Percentiles rank a stretch among this genome's conserved stretches.
These are phyloP conservation scores for Cossypha heuglini DNA, from an alignment of 2,797 vertebrate species.

Conservation along the genomic window DNA sequence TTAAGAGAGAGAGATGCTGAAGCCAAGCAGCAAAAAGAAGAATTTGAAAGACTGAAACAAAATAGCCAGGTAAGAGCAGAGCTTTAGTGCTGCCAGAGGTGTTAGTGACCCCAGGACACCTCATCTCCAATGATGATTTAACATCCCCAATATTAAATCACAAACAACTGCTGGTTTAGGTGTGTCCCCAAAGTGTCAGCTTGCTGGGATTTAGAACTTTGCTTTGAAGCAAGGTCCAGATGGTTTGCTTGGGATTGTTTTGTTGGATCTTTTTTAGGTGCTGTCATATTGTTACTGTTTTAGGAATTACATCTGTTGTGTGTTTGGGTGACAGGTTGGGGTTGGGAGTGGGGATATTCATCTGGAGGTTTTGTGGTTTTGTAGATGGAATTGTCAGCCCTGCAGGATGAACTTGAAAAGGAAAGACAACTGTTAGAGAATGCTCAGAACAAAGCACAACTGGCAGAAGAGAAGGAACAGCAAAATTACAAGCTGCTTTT, in stretches of 20 bases:
- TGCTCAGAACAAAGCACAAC: conserved; percentile 71
- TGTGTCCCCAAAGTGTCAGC: background rate
- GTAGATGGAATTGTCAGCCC: conserved; percentile 79
- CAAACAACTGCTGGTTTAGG: background rate
- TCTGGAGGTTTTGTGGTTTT: background rate
- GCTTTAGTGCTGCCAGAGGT: background rate
- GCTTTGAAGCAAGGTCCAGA: background rate
- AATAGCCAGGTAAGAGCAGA: conserved; percentile 74
- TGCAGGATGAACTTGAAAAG: conserved; percentile 80
- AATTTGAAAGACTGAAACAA: conserved; percentile 71
- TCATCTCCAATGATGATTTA: rapidly evolving
- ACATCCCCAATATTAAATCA: rapidly evolving
- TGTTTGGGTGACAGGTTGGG: background rate
- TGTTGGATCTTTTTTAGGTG: background rate
- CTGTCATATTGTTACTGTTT: background rate
- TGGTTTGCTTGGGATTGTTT: background rate
- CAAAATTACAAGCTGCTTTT: conserved; percentile 73
- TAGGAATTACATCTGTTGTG: background rate
- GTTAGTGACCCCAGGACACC: background rate
- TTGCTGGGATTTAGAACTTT: background rate
- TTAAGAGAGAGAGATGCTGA: conserved; percentile 74
- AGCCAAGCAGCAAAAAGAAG: conserved; percentile 76
- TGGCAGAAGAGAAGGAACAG: conserved; percentile 76
- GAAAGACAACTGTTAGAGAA: conserved; percentile 78
- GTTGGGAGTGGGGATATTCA: background rate